phyloP scores from a whole-genome alignment of 2,888 invertebrate genomes.

The Drosophila quinaria region DNA sequence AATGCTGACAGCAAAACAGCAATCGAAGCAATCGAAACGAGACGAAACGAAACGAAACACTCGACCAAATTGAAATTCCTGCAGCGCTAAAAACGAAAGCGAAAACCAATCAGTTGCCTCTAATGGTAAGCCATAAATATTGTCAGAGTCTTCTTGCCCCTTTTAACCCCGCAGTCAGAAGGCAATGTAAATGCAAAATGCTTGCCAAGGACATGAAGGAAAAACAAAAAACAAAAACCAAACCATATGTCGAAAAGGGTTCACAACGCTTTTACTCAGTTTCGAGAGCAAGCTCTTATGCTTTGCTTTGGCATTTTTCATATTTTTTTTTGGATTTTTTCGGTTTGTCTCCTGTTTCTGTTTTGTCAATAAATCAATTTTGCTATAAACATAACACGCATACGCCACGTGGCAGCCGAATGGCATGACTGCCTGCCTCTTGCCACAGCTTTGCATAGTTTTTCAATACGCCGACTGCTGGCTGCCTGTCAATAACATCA shows the following conservation, averaged over 20 bases:
- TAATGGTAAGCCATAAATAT: slow-evolving; percentile 83
- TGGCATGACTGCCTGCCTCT: background rate
- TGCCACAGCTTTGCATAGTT: slow-evolving; percentile 57
- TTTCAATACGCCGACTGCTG: slow-evolving; percentile 33
- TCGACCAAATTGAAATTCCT: slow-evolving; percentile 64
- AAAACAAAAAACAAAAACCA: slow-evolving; percentile 16
- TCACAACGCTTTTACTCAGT: slow-evolving; percentile 38
- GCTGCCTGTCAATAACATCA: slow-evolving; percentile 75
- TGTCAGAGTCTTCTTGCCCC: slow-evolving; percentile 44
- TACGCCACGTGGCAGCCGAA: slow-evolving; percentile 68
- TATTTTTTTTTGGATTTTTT: slow-evolving; percentile 26
- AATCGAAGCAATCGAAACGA: slow-evolving; percentile 19
- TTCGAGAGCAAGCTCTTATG: slow-evolving; percentile 31
- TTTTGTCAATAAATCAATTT: slow-evolving; percentile 84
- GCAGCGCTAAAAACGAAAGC: slow-evolving; percentile 66
- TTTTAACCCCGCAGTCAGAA: background rate
- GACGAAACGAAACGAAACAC: slow-evolving; percentile 34
- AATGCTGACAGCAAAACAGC: background rate
- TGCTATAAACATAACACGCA: slow-evolving; percentile 77
- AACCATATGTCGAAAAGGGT: slow-evolving; percentile 63
- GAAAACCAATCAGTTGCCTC: slow-evolving; percentile 82
- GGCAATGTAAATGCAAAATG: slow-evolving; percentile 48
- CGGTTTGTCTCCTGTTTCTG: slow-evolving; percentile 49
- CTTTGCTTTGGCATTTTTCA: slow-evolving; percentile 51
- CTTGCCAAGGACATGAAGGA: slow-evolving; percentile 53